phyloP scores from a whole-genome alignment of 2,797 vertebrate species.

The Galago senegalensis region DNA sequence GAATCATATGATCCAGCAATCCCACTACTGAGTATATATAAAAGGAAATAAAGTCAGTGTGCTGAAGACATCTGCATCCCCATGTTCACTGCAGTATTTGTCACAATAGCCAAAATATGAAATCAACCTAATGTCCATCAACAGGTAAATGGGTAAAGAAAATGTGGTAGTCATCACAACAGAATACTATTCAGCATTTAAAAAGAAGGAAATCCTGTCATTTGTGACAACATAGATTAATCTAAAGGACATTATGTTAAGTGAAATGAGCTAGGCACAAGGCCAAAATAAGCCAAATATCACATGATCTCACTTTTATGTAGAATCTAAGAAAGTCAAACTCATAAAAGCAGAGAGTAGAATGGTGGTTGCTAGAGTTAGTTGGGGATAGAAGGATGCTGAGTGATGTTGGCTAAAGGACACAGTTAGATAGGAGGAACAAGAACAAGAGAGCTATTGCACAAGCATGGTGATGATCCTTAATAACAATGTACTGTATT shows the following conservation, averaged over 20 bases:
- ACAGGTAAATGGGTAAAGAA: not conserved
- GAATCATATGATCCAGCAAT: not conserved
- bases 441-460: not conserved
- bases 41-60: not conserved
- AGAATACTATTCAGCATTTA: not conserved
- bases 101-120: not conserved
- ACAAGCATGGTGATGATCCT: not conserved
- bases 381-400: accelerated
- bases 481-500: not conserved
- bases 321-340: not conserved
- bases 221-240: not conserved
- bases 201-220: not conserved
- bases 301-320: not conserved
- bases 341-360: not conserved
- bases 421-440: not conserved
- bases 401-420: not conserved
- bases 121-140: not conserved
- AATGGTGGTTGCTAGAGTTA: not conserved
- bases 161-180: not conserved
- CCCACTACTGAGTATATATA: not conserved
- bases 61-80: not conserved
- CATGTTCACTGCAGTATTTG: not conserved
- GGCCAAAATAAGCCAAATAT: not conserved
- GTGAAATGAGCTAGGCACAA: not conserved
- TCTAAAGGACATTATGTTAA: not conserved